These are phyloP conservation scores for Chloroclysta siterata DNA, from an alignment of 2,888 invertebrate species.

Conservation along the genomic window DNA sequence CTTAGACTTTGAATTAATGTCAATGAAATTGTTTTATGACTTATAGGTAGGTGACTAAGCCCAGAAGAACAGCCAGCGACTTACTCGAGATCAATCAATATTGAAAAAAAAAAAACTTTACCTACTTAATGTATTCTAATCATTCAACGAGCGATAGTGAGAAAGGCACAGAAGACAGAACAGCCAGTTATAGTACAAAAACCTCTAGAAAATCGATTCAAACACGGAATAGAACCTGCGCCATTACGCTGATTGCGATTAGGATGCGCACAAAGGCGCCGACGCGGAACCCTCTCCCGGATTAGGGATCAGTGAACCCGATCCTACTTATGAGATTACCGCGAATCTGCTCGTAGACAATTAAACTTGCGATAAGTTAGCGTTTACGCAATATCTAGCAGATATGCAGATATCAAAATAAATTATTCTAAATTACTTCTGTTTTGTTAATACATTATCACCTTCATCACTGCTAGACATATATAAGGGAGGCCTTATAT, in stretches of 20 bases:
- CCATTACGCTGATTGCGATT: conserved; percentile 67
- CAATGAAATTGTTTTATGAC: too few species aligned
- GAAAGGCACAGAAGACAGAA: too few species aligned
- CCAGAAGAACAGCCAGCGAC: too few species aligned
- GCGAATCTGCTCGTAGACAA: conserved; percentile 5
- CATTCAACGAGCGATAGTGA: background rate
- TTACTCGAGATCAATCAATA: too few species aligned
- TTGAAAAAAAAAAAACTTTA: too few species aligned
- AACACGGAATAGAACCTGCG: conserved; percentile 31
- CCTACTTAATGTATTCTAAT: background rate
- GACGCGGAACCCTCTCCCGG: conserved; percentile 67
- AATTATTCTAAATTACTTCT: too few species aligned
- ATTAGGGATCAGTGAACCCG: conserved; percentile 38
- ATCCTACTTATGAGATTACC: conserved; percentile 23
- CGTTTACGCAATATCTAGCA: background rate
- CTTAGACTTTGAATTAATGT: too few species aligned
- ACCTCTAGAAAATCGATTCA: conserved; percentile 35
- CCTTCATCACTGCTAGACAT: too few species aligned
- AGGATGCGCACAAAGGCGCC: conserved; percentile 73
- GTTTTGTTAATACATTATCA: too few species aligned
- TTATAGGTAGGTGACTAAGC: too few species aligned
- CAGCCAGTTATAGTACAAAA: conserved; percentile 5
- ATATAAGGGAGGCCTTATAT: too few species aligned
- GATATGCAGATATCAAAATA: background rate
- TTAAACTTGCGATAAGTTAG: background rate